These are phyloP conservation scores for Staurois parvus DNA, from an alignment of 2,797 vertebrate species.

Conservation along the genomic window DNA sequence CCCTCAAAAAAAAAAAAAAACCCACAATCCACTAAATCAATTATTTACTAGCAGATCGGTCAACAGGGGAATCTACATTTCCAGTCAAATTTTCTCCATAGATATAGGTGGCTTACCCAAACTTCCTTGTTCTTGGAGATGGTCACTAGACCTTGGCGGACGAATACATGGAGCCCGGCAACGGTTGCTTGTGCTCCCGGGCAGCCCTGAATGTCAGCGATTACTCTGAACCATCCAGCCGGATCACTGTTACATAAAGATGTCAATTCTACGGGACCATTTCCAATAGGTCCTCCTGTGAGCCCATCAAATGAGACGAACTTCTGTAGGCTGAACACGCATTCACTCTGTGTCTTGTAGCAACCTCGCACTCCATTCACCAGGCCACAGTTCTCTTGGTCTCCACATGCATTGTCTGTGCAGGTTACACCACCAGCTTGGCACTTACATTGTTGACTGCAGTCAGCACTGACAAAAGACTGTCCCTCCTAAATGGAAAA, in stretches of 20 bases:
- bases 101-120: constrained; percentile 76
- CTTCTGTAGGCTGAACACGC: constrained; percentile 66
- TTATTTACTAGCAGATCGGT: no score
- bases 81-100: not conserved
- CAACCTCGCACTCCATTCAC: constrained; percentile 72
- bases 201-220: constrained; percentile 75
- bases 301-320: constrained; percentile 79
- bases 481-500: constrained; percentile 71
- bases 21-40: no score
- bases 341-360: constrained; percentile 65
- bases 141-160: constrained; percentile 69
- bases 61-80: no score
- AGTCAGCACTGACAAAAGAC: constrained; percentile 67
- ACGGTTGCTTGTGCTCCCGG: not conserved
- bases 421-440: constrained; percentile 71
- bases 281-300: constrained; percentile 54
- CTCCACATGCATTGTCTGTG: constrained; percentile 66
- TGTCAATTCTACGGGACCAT: constrained; percentile 75
- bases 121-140: constrained; percentile 71
- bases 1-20: no score
- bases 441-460: constrained; percentile 73
- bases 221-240: constrained; percentile 77
- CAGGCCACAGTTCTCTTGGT: constrained; percentile 66
- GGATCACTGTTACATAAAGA: constrained; percentile 67
- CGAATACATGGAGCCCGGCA: constrained; percentile 70